A percentile compares a stretch with the other conserved stretches of the same genome.
These are phyloP conservation scores for Eupleurogrammus muticus DNA, from an alignment of 2,797 vertebrate genomes.

Conservation along the genomic window DNA sequence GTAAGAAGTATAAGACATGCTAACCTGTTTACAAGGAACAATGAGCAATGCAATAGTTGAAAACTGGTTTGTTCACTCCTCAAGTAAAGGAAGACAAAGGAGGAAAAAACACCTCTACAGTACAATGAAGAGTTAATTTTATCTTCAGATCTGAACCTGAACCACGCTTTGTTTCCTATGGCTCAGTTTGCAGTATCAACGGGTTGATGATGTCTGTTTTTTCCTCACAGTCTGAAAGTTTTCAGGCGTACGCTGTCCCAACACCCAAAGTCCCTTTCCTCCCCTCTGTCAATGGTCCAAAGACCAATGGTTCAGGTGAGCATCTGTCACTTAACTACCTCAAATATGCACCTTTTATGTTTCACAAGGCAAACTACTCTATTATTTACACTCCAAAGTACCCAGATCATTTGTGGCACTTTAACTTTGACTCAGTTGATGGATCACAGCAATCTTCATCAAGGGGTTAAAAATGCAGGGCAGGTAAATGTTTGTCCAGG, in stretches of 20 bases:
- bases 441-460: slow-evolving; percentile 34
- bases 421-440: slow-evolving; percentile 40
- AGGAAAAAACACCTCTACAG: not conserved
- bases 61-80: slow-evolving; percentile 75
- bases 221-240: slow-evolving; percentile 71
- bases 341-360: slow-evolving; percentile 37
- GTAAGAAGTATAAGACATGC: not conserved
- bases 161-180: slow-evolving; percentile 21
- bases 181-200: slow-evolving; percentile 17
- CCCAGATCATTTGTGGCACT: slow-evolving; percentile 18
- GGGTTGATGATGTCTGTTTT: slow-evolving; percentile 39
- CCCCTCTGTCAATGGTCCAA: slow-evolving; percentile 58
- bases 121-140: slow-evolving; percentile 10
- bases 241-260: slow-evolving; percentile 82
- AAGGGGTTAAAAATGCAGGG: slow-evolving; percentile 44
- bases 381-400: slow-evolving; percentile 31
- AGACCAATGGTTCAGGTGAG: slow-evolving; percentile 79
- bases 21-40: slow-evolving; percentile 15
- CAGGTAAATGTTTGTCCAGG: slow-evolving; percentile 71
- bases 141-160: slow-evolving; percentile 16
- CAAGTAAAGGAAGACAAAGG: not conserved
- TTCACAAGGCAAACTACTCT: slow-evolving; percentile 14
- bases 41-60: slow-evolving; percentile 15
- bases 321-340: not conserved
- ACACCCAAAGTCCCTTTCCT: slow-evolving; percentile 84